Percentiles rank a stretch among this genome's conserved stretches.
Evolutionary conservation across 1,140 invertebrate genomes (phyloP).

Genomic region (Trinorchestia longiramus): DNA sequence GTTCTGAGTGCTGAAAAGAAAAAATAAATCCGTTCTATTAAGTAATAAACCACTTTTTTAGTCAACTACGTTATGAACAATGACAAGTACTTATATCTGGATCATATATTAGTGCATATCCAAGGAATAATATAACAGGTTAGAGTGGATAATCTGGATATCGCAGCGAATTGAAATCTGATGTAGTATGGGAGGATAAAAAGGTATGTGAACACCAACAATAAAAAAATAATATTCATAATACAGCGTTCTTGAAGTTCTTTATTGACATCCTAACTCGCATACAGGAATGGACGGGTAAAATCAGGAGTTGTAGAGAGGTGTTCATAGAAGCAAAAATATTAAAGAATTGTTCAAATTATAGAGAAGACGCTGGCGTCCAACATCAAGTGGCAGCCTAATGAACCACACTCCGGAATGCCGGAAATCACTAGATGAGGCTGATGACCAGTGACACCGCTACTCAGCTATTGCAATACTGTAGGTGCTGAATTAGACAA

Average conservation of each 20-base stretch:
- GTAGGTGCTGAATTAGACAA: too few species aligned
- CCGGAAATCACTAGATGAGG: neutral
- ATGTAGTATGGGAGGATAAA: neutral
- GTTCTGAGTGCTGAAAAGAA: too few species aligned
- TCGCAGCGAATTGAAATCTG: neutral
- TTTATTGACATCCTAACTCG: neutral
- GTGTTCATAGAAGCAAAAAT: neutral
- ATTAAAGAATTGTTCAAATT: neutral
- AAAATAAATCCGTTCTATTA: too few species aligned
- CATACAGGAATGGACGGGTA: neutral
- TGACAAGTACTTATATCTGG: too few species aligned
- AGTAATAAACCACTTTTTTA: too few species aligned
- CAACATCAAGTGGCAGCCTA: neutral
- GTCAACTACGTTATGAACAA: too few species aligned
- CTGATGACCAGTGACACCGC: neutral
- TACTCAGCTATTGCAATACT: neutral
- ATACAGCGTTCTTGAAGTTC: neutral
- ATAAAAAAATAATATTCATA: neutral
- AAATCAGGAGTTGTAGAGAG: neutral
- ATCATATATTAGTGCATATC: too few species aligned
- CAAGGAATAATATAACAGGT: too few species aligned
- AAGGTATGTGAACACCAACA: neutral
- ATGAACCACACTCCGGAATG: neutral
- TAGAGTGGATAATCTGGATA: neutral
- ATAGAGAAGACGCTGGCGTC: neutral